Evolutionary conservation across 1,140 invertebrate species (phyloP).

Genomic region (Saccostrea echinata): DNA sequence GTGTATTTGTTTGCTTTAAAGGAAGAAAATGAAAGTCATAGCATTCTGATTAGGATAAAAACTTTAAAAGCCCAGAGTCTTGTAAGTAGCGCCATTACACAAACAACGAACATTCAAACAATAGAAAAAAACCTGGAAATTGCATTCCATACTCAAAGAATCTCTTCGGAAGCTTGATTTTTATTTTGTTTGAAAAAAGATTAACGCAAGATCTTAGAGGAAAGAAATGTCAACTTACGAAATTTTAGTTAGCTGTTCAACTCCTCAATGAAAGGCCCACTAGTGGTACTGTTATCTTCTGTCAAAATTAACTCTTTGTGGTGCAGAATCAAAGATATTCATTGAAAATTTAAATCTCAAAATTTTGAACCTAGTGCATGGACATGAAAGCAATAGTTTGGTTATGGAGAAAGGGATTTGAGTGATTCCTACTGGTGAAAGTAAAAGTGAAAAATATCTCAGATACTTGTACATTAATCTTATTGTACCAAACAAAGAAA

Average conservation of each 20-base stretch:
- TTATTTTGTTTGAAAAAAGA: not conserved
- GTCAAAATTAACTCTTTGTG: not conserved
- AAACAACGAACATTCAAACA: constrained; percentile 40
- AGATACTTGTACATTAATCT: too few relatives aligned
- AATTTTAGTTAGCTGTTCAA: not conserved
- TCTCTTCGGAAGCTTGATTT: constrained; percentile 40
- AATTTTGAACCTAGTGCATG: too few relatives aligned
- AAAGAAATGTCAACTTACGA: constrained; percentile 20
- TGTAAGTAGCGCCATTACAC: constrained; percentile 39
- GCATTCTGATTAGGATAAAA: not conserved
- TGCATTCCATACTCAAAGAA: not conserved
- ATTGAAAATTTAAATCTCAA: too few relatives aligned
- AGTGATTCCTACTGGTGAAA: too few relatives aligned
- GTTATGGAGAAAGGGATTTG: too few relatives aligned
- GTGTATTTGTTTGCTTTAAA: not conserved
- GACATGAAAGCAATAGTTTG: too few relatives aligned
- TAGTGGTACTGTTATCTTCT: constrained; percentile 12
- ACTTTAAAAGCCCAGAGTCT: not conserved
- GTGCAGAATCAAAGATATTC: not conserved
- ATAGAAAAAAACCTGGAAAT: constrained; percentile 22
- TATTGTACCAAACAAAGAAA: too few relatives aligned
- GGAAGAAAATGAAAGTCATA: not conserved
- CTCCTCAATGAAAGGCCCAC: not conserved
- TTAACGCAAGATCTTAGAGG: not conserved
- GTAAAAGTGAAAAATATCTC: too few relatives aligned